phyloP scores from a whole-genome alignment of 2,797 vertebrate genomes.

The Aplochiton taeniatus region DNA sequence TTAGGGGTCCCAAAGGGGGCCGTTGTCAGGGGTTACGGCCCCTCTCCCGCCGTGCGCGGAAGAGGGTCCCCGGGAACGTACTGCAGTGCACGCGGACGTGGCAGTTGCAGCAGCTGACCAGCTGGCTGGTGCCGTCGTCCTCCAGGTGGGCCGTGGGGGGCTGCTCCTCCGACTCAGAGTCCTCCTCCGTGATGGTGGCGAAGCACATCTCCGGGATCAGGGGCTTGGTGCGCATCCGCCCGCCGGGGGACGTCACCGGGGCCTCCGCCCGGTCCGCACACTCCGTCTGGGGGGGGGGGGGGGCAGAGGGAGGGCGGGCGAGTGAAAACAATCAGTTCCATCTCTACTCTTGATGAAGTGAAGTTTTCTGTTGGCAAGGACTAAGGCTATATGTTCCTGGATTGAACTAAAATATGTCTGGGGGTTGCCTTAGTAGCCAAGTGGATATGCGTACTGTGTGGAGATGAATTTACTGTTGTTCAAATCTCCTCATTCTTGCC shows the following conservation, averaged over 20 bases:
- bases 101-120: constrained; percentile 91
- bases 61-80: constrained; percentile 70
- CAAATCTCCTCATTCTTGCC: no score
- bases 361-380: no score
- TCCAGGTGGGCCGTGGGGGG: constrained; percentile 83
- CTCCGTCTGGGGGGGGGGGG: constrained; percentile 74
- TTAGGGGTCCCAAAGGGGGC: no score
- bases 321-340: no score
- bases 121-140: constrained; percentile 89
- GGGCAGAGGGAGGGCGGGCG: not conserved
- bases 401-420: no score
- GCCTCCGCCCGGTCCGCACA: constrained; percentile 67
- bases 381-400: no score
- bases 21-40: no score
- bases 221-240: constrained; percentile 82
- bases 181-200: constrained; percentile 85
- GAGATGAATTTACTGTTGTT: no score
- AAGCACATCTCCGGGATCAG: constrained; percentile 97
- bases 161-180: constrained; percentile 81
- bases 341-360: no score
- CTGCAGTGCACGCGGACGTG: constrained; percentile 92
- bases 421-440: no score
- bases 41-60: not conserved
- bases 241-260: constrained; percentile 57
- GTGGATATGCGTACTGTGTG: no score